Base-by-base conservation (phyloP, 2,113 vertebrate species). In the Abramis brama region DNA sequence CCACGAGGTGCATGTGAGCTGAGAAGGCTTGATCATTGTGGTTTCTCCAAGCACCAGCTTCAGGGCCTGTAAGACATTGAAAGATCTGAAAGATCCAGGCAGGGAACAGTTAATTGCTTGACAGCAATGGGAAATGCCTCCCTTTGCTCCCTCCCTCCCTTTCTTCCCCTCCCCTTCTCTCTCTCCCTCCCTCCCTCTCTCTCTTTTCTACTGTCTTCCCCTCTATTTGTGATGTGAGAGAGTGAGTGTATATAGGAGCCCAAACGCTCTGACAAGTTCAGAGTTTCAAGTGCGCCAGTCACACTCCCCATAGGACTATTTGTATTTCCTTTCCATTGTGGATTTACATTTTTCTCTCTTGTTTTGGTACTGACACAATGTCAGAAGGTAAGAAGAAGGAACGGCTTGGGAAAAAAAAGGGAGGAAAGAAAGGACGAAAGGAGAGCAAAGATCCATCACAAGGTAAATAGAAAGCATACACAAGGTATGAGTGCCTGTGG, bases 241-340 rank as follows among this genome's bases (percentile, higher is more conserved):
- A 94, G 93, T 93, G 90, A 93, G 93, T 93, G 89, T 96, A 95
- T 94, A 95, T 94, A 95, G 93, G 90, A 93, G 93, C 87, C 92
- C 74, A 59, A 94, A 91, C 78, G 76, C 91, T 93, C 89, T 91
- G 91, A 94, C 91, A 92, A 89, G 88, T 94, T 94, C 93, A 95
- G 92, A 94, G 89, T 93, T 88, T 93, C 87, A 88, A 92, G 90
- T 88, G 92, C 89, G 91, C 91, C 93, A 91, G 89, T 90, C 89
- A 92, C 91, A 21, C 92, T 94, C 84, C 92, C 88, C 89, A 87
- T 84, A 93, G 94, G 95, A 94, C 91, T 94, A 93, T 89, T 84
- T 88, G 83, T 23, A 79, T 13, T 78, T 81, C 85, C 84, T 77
- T 89, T 84, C 87, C 81, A 79, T 85, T 83, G 87, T 93, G 94